Evolutionary conservation across 2,113 vertebrate species (phyloP).

Genomic region (Pterocles burchelli): DNA sequence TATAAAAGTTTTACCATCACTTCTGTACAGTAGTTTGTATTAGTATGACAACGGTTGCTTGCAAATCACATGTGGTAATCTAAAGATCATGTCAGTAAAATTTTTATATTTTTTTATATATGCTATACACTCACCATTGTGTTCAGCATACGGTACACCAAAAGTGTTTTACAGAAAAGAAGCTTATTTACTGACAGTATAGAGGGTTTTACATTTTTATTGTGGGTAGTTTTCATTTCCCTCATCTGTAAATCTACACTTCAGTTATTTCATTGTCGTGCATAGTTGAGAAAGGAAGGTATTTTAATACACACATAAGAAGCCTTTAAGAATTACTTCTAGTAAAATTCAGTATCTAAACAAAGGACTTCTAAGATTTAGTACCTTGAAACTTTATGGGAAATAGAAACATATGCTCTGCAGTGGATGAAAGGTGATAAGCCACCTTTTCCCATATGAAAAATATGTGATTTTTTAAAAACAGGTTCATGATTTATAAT

Average conservation of each 20-base stretch:
- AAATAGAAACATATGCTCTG: background rate
- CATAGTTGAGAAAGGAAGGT: background rate
- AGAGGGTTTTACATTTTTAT: background rate
- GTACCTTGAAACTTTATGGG: background rate
- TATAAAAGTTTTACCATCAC: background rate
- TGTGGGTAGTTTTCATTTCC: background rate
- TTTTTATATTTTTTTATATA: no score
- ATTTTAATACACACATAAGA: background rate
- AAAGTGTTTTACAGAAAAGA: background rate
- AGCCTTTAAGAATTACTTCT: background rate
- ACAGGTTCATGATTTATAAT: background rate
- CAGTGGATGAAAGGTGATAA: background rate
- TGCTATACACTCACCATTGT: background rate
- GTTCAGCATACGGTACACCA: background rate
- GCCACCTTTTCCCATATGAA: background rate
- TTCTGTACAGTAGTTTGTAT: background rate
- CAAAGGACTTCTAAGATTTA: background rate
- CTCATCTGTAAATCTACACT: background rate
- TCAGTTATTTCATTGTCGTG: background rate
- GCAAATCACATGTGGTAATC: background rate
- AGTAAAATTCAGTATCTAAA: conserved; percentile 11
- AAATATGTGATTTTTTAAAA: background rate
- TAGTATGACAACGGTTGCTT: background rate
- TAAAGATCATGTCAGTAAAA: background rate
- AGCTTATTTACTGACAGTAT: background rate